Base-by-base conservation (phyloP, 1,140 invertebrate species). In the Hylyphantes graminicola region DNA sequence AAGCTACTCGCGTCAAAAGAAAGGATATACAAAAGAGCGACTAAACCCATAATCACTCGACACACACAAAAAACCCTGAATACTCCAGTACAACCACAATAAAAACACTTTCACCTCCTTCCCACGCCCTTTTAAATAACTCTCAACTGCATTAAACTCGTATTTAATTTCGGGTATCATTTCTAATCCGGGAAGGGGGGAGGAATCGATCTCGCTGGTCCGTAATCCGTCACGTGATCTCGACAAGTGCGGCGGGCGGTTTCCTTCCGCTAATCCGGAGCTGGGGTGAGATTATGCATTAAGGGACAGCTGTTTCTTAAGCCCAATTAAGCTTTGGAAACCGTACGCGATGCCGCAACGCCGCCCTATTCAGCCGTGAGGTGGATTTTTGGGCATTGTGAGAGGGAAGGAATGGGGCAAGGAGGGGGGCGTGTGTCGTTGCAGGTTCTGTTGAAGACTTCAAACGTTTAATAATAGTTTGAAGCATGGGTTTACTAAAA, bases 241-340 rank as follows among this genome's bases (percentile, higher is more conserved):
- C 70, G 80, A 74, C 70, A 83, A 74, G 72, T 74, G 80, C 65
- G 15, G 72, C 70, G 35, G 35, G 80, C 80, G 80, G 70, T 74
- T 74, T 83, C 73, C 72, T 73, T 57, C 21, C 59, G 35, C 48
- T 83, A 83, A 83, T 83, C 80, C 80, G 70, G 5, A 35, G 35
- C 35, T 35, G 48, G 54, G 48, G 77, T 50, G 79, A 73, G 67
- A 73, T 73, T 73, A 73, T 81, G 67, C 79, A 73, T 72, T 72
- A 63, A 12, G 80, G 68, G 61, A 83, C 80, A 83, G 80, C 80
- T 83, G 80, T 83, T 83, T 67, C 80, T 83, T 83, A 74, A 83
- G 80, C 80, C 80, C 67, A 83, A 83, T 83, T 83, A 83, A 83
- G 80, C 80, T 75, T 73, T 73, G 21, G 79, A 81, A 81, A 81